Percentiles rank a stretch among this genome's conserved stretches.
Evolutionary conservation across 2,113 vertebrate species (phyloP).

Genomic region (Megaceryle maxima): DNA sequence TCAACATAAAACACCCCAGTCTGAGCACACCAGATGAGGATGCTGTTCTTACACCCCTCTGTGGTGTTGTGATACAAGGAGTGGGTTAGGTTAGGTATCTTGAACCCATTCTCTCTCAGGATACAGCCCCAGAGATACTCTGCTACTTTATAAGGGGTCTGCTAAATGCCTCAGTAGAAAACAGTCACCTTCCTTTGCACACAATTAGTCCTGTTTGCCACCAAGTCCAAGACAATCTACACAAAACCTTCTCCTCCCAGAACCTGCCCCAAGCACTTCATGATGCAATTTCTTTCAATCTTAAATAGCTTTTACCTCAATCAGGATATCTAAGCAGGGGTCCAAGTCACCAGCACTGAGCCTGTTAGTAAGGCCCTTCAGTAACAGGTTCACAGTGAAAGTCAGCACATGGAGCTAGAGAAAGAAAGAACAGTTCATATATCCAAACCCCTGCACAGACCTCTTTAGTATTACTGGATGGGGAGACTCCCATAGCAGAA

Average conservation of each 20-base stretch:
- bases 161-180: not conserved
- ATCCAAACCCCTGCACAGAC: not conserved
- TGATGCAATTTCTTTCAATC: not conserved
- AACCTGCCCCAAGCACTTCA: not conserved
- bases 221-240: not conserved
- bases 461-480: not conserved
- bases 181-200: not conserved
- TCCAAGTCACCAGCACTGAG: constrained; percentile 89
- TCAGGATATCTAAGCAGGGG: constrained; percentile 86
- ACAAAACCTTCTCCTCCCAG: not conserved
- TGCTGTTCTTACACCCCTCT: not conserved
- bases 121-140: not conserved
- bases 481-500: not conserved
- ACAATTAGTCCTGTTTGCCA: not conserved
- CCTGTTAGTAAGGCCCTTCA: constrained; percentile 79
- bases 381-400: constrained; percentile 89
- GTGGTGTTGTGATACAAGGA: not conserved
- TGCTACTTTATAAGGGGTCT: not conserved
- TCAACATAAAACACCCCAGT: not conserved
- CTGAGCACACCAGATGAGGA: not conserved
- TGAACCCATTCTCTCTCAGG: not conserved
- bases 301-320: constrained; percentile 76
- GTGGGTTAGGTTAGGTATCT: not conserved
- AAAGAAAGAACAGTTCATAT: not conserved
- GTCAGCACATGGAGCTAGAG: constrained; percentile 92